A percentile compares a stretch with the other conserved stretches of the same genome.
Evolutionary conservation across 2,797 vertebrate species (phyloP).

Genomic region (Crocodylus rhombifer): DNA sequence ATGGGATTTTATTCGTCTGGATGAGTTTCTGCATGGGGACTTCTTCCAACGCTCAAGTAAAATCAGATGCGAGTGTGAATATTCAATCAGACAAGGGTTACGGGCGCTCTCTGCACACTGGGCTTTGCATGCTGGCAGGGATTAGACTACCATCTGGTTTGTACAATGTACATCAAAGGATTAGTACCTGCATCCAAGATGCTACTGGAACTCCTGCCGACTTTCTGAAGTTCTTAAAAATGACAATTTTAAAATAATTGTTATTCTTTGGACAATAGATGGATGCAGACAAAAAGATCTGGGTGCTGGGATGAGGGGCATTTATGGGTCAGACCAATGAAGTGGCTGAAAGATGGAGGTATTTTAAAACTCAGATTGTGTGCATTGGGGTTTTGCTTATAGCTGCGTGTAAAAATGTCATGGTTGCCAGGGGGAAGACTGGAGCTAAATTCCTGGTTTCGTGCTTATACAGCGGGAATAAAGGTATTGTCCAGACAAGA

Average conservation of each 20-base stretch:
- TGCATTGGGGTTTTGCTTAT: background rate
- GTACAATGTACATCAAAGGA: background rate
- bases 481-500: background rate
- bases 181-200: conserved; percentile 32
- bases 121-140: conserved; percentile 58
- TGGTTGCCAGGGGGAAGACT: background rate
- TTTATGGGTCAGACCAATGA: background rate
- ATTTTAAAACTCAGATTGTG: background rate
- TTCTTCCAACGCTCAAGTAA: accelerated
- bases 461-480: background rate
- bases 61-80: conserved; percentile 48
- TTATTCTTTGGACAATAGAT: background rate
- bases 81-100: conserved; percentile 33
- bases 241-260: background rate
- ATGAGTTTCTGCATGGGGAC: background rate
- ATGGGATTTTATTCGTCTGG: background rate
- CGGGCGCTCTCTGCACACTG: background rate
- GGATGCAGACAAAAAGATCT: background rate
- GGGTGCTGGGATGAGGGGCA: background rate
- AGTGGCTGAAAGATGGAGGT: background rate
- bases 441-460: background rate
- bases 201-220: conserved; percentile 20
- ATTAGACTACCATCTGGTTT: conserved; percentile 65
- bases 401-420: background rate
- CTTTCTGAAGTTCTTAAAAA: conserved; percentile 44